Conservation (phyloP, 2,888 invertebrate genomes). For the Eledona agricola region DNA sequence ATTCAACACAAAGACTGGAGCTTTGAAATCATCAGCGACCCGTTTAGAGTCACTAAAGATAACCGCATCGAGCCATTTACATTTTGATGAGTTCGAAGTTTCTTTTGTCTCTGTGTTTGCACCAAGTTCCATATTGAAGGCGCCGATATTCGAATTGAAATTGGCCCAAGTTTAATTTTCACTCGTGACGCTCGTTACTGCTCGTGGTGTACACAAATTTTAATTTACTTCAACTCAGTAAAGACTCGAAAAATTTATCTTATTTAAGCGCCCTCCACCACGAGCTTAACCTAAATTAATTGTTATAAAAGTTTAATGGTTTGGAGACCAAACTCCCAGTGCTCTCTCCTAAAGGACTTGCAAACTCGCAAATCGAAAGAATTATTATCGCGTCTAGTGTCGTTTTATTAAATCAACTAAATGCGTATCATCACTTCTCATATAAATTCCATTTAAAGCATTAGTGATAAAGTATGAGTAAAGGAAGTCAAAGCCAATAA, state of each 20-base stretch:
- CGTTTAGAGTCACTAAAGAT: constrained; percentile 51
- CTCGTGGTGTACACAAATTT: constrained; percentile 7
- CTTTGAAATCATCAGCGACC: constrained; percentile 50
- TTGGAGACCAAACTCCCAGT: constrained; percentile 6
- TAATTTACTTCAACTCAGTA: no score
- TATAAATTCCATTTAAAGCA: no score
- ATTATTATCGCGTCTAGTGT: constrained; percentile 3
- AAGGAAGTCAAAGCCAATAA: no score
- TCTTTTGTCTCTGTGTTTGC: constrained; percentile 53
- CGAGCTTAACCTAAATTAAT: constrained; percentile 10
- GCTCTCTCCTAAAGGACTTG: constrained; percentile 7
- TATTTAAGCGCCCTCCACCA: constrained; percentile 12
- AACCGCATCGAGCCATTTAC: constrained; percentile 57
- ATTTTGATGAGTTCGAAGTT: constrained; percentile 58
- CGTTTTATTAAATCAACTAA: constrained; percentile 1
- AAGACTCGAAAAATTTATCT: constrained; percentile 21
- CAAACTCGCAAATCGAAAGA: constrained; percentile 15
- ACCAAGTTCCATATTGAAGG: constrained; percentile 46
- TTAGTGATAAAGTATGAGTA: no score
- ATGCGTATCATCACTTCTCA: no score
- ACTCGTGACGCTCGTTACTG: constrained; percentile 14
- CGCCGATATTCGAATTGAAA: constrained; percentile 46
- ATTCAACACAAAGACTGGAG: constrained; percentile 47
- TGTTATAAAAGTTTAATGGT: constrained; percentile 18
- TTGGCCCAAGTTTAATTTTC: constrained; percentile 41